A percentile compares a stretch with the other conserved stretches of the same genome.
Conservation (phyloP, 2,113 vertebrate genomes). For the Hydrochoerus hydrochaeris region DNA sequence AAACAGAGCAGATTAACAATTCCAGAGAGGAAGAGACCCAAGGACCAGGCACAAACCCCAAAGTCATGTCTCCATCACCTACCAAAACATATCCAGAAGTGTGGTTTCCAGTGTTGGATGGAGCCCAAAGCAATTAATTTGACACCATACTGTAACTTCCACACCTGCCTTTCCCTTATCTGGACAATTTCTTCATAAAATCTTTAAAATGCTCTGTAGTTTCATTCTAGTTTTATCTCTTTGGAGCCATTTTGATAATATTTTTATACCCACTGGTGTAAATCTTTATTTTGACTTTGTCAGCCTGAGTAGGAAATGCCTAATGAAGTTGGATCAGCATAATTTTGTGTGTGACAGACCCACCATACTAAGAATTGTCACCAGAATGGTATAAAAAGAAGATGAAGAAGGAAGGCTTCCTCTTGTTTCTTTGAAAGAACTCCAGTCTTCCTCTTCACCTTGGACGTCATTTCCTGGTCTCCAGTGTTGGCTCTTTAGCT, state of each 20-base stretch:
- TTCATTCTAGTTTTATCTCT: conserved; percentile 10
- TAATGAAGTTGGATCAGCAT: not conserved
- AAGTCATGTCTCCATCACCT: not conserved
- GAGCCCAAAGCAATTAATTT: not conserved
- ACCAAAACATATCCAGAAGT: not conserved
- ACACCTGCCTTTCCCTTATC: not conserved
- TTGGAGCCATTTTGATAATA: not conserved
- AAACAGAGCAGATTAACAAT: not conserved
- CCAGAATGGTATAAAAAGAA: not conserved
- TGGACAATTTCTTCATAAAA: not conserved
- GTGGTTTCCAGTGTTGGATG: not conserved
- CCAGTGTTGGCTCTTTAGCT: not conserved
- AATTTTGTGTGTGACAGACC: not conserved
- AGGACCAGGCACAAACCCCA: not conserved
- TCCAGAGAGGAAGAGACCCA: not conserved
- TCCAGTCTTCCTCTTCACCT: not conserved
- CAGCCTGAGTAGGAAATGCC: not conserved
- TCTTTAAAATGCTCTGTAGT: conserved; percentile 18
- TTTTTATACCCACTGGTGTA: not conserved
- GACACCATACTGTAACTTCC: not conserved
- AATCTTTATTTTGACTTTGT: not conserved
- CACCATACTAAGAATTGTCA: not conserved
- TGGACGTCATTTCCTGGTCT: not conserved
- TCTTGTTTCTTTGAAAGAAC: not conserved
- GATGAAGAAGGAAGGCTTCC: not conserved